Percentiles rank a stretch among this genome's conserved stretches.
Conservation (phyloP, 2,888 invertebrate species). For the Epistrophe grossulariae region DNA sequence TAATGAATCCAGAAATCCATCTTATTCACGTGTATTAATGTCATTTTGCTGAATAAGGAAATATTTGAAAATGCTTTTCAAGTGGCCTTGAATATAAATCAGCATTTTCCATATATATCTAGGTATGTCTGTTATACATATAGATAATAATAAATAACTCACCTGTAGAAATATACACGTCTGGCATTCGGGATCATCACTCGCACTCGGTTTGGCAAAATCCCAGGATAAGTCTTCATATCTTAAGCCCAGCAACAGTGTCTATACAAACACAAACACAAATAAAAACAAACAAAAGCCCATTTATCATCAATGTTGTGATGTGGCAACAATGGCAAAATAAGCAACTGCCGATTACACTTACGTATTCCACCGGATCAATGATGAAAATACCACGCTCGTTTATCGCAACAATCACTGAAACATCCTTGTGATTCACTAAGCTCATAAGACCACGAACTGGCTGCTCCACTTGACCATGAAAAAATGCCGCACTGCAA, state of each 20-base stretch:
- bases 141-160: slow-evolving; percentile 51
- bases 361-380: slow-evolving; percentile 92
- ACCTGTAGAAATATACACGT: slow-evolving; percentile 96
- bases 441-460: slow-evolving; percentile 93
- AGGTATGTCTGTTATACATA: too few species aligned
- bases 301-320: slow-evolving; percentile 23
- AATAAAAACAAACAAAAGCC: not conserved
- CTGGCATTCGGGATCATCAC: slow-evolving; percentile 92
- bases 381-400: slow-evolving; percentile 93
- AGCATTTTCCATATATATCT: not conserved
- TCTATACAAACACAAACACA: slow-evolving; percentile 85
- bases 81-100: slow-evolving; percentile 7
- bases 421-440: slow-evolving; percentile 93
- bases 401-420: slow-evolving; percentile 95
- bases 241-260: slow-evolving; percentile 91
- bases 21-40: not conserved
- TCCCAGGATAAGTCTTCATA: slow-evolving; percentile 97
- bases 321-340: slow-evolving; percentile 30
- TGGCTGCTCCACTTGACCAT: slow-evolving; percentile 97
- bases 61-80: not conserved
- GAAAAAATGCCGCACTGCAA: slow-evolving; percentile 94
- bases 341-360: slow-evolving; percentile 80
- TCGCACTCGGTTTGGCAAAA: slow-evolving; percentile 93
- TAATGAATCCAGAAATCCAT: slow-evolving; percentile 2
- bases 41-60: not conserved